Percentiles rank a stretch among this genome's conserved stretches.
These are phyloP conservation scores for Calliopsis andreniformis DNA, from an alignment of 1,140 invertebrate species.

Conservation along the genomic window DNA sequence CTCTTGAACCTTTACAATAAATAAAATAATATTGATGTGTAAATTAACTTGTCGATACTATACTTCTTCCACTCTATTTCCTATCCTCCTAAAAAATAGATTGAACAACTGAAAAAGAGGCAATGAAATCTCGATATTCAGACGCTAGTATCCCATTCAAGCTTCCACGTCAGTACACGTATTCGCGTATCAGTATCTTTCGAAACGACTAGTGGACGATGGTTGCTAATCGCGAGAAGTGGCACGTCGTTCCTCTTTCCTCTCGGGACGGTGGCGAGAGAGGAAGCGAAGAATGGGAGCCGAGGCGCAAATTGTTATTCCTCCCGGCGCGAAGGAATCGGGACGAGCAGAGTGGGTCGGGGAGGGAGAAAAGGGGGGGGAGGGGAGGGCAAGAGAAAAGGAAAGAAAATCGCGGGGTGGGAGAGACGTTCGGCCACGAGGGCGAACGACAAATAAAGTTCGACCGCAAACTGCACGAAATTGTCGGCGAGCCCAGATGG, in stretches of 20 bases:
- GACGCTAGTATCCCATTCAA: no score
- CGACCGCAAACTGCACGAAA: constrained; percentile 77
- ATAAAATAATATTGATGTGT: no score
- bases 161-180: no score
- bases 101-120: no score
- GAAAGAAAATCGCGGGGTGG: constrained; percentile 32
- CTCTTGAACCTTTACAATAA: no score
- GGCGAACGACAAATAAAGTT: constrained; percentile 75
- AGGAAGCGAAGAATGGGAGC: constrained; percentile 51
- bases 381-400: constrained; percentile 1
- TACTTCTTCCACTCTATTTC: no score
- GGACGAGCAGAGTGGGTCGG: not conserved
- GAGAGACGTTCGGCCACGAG: constrained; percentile 65
- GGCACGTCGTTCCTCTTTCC: constrained; percentile 14
- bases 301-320: constrained; percentile 64
- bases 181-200: no score
- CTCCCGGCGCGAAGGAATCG: constrained; percentile 6
- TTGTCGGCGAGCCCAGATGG: constrained; percentile 73
- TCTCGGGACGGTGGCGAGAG: constrained; percentile 10
- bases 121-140: no score
- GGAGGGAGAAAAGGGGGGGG: not conserved
- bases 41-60: no score
- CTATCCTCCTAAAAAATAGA: no score
- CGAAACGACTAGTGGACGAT: no score
- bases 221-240: constrained; percentile 28